These are phyloP conservation scores for Parauchenoglanis punctatus DNA, from an alignment of 2,797 vertebrate genomes.

Conservation along the genomic window DNA sequence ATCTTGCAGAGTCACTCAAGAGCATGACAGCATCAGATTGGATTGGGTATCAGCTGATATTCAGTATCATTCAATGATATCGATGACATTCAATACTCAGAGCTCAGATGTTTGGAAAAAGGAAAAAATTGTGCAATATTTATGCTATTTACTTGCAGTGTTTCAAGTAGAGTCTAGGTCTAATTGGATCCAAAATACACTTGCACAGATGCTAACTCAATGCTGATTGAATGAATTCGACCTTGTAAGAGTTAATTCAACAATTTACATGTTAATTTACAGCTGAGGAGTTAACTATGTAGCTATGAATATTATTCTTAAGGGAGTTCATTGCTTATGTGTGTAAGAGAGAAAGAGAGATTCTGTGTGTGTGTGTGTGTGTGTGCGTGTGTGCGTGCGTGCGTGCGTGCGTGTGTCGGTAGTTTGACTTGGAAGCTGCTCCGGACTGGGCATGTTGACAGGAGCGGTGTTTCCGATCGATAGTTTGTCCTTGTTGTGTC, in stretches of 20 bases:
- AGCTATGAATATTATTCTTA: background rate
- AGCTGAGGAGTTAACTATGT: background rate
- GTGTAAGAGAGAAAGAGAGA: background rate
- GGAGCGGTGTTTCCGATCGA: conserved; percentile 58
- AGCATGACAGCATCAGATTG: background rate
- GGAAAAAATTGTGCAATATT: background rate
- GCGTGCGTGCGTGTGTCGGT: conserved; percentile 8
- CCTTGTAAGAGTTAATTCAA: background rate
- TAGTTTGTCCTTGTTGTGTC: conserved; percentile 73
- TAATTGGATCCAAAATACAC: background rate
- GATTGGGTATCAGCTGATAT: background rate
- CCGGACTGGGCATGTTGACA: conserved; percentile 58
- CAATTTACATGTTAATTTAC: background rate
- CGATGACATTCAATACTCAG: background rate
- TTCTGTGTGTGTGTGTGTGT: background rate
- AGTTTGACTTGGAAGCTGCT: conserved; percentile 60
- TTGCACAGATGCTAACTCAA: background rate
- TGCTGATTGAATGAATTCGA: background rate
- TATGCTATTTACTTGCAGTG: background rate
- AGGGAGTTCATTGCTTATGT: background rate
- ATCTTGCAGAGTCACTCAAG: too few species aligned
- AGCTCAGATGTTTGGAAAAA: background rate
- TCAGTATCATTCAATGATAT: too few species aligned
- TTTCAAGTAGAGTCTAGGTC: background rate
- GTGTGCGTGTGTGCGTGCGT: conserved; percentile 16